phyloP scores from a whole-genome alignment of 1,140 invertebrate genomes.

The Drosophila ohnishii region DNA sequence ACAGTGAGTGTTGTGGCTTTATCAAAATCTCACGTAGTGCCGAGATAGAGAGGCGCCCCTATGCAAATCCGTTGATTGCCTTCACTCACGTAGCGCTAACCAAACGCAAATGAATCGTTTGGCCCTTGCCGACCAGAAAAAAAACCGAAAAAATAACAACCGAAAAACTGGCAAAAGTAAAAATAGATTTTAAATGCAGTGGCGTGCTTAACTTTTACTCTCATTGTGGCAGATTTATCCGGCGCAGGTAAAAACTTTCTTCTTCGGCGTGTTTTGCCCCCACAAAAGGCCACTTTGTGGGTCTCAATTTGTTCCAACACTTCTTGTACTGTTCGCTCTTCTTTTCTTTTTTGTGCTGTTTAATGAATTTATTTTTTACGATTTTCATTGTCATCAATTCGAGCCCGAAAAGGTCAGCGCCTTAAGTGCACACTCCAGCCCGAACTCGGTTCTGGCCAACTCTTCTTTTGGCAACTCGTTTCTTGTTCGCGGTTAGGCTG shows the following conservation, averaged over 20 bases:
- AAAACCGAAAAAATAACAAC: background rate
- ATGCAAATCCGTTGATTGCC: constrained; percentile 65
- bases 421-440: constrained; percentile 37
- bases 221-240: constrained; percentile 48
- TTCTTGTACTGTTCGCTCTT: constrained; percentile 20
- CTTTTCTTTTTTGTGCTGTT: background rate
- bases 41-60: constrained; percentile 48
- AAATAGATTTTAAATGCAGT: constrained; percentile 69
- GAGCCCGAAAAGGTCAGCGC: constrained; percentile 62
- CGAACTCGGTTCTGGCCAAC: constrained; percentile 41
- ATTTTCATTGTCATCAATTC: constrained; percentile 43
- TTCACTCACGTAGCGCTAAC: constrained; percentile 65
- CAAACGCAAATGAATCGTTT: constrained; percentile 32
- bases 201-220: constrained; percentile 69
- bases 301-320: constrained; percentile 28
- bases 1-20: constrained; percentile 34
- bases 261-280: constrained; percentile 21
- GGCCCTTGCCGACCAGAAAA: constrained; percentile 27
- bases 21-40: constrained; percentile 73
- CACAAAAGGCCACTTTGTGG: constrained; percentile 22
- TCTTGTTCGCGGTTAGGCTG: constrained; percentile 39
- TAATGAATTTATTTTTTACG: constrained; percentile 30
- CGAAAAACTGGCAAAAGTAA: constrained; percentile 23
- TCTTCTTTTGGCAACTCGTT: constrained; percentile 65
- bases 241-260: constrained; percentile 43